Base-by-base conservation (phyloP, 2,113 vertebrate genomes). In the Genyomyrus donnyi region DNA sequence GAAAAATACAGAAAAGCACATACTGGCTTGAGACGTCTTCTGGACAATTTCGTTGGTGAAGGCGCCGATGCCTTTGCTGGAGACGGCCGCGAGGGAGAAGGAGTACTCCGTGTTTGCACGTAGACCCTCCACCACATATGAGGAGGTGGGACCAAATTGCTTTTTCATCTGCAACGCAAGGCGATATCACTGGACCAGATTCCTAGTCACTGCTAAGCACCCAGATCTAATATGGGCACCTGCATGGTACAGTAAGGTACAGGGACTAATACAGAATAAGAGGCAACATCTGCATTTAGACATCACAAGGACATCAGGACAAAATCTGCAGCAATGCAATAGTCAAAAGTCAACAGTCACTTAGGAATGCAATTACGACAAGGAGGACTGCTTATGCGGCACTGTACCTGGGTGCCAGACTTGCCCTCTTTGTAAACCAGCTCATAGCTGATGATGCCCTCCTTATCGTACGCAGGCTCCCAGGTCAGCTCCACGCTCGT, bases 11-110 rank as follows among this genome's bases (percentile, higher is more conserved):
- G 27, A 56, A 58, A 45, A 66, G 89, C 39, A 99, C 98, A 93
- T 99, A 99, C 98, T 99, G 95, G 98, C 98, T 97, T 99, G 98
- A 89, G 97, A 96, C 53, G 98, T 99, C 94, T 96, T 97, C 94
- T 98, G 98, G 90, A 96, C 95, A 94, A 99, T 96, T 92, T 97
- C 97, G 66, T 97, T 96, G 93, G 98, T 99, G 96, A 97, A 98
- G 85, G 98, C 98, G 21, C 98, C 98, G 91, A 99, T 97, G 94
- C 98, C 98, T 94, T 98, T 97, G 53, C 93, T 96, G 0, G 98
- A 99, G 94, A 97, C 97, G 88, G 98, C 98, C 0, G 98, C 98
- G 95, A 99, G 96, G 70, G 97, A 97, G 96, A 99, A 99, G 94
- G 96, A 96, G 93, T 99, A 99, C 91, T 98, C 97, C 0, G 97